These are phyloP conservation scores for Globicephala melas DNA, from an alignment of 2,113 vertebrate genomes.

Conservation along the genomic window DNA sequence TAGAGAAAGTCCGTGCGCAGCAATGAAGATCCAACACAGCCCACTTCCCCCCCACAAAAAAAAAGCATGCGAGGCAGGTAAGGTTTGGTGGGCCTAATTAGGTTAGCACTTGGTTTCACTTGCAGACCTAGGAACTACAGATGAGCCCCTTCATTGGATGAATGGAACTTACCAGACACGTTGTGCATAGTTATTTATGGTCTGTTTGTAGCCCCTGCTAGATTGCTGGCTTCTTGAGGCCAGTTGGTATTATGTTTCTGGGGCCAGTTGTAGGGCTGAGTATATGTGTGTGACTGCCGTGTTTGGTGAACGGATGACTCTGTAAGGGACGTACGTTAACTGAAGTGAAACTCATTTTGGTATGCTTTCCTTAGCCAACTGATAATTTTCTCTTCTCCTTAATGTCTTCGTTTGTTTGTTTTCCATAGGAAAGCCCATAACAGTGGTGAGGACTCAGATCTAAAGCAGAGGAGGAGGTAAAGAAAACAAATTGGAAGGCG, in stretches of 20 bases:
- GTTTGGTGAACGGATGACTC: background rate
- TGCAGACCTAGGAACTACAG: background rate
- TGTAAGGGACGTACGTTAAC: no score
- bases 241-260: background rate
- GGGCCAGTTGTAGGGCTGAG: background rate
- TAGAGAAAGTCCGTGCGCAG: no score
- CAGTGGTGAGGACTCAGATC: slow-evolving; percentile 85
- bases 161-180: background rate
- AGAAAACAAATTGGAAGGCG: background rate
- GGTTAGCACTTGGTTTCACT: background rate
- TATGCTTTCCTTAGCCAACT: background rate
- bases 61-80: background rate
- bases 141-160: background rate
- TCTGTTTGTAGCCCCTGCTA: background rate
- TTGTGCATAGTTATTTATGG: background rate
- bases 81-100: background rate
- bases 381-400: background rate
- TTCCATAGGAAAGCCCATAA: slow-evolving; percentile 84
- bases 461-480: slow-evolving; percentile 89
- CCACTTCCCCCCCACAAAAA: no score
- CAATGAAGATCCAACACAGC: no score
- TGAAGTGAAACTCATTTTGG: background rate
- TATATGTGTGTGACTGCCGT: background rate
- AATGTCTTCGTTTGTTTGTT: slow-evolving; percentile 58
- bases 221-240: background rate